These are phyloP conservation scores for Watsonalla cultraria DNA, from an alignment of 2,888 invertebrate genomes.

Conservation along the genomic window DNA sequence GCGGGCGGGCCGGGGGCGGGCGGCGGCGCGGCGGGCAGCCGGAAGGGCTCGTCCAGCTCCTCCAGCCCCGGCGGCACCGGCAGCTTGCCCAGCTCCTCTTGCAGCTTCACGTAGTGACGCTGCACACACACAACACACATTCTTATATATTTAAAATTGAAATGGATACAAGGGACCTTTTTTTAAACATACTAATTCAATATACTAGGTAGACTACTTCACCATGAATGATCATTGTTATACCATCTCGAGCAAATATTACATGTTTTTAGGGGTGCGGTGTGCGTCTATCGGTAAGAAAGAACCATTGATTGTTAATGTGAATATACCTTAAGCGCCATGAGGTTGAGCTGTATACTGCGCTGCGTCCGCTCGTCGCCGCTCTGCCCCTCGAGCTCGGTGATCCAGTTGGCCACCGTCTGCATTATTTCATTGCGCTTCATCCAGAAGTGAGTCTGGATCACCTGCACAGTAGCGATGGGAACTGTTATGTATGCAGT, in stretches of 20 bases:
- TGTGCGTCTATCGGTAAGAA: no score
- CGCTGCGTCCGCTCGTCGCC: conserved; percentile 88
- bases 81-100: conserved; percentile 91
- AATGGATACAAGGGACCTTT: no score
- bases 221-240: no score
- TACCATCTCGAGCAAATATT: no score
- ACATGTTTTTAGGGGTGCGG: no score
- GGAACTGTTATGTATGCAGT: neutral
- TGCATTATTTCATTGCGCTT: conserved; percentile 93
- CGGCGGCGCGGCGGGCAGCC: conserved; percentile 53
- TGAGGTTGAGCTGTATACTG: conserved; percentile 84
- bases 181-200: no score
- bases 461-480: conserved; percentile 78
- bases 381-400: conserved; percentile 88
- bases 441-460: conserved; percentile 96
- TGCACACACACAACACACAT: conserved; percentile 41
- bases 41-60: conserved; percentile 82
- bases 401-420: conserved; percentile 94
- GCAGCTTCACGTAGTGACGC: conserved; percentile 89
- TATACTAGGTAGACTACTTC: no score
- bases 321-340: conserved; percentile 83
- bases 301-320: no score
- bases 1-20: conserved; percentile 43
- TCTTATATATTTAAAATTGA: neutral
- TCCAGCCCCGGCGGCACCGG: conserved; percentile 87